Evolutionary conservation across 2,888 invertebrate species (phyloP).

Genomic region (Eledone cirrhosa): DNA sequence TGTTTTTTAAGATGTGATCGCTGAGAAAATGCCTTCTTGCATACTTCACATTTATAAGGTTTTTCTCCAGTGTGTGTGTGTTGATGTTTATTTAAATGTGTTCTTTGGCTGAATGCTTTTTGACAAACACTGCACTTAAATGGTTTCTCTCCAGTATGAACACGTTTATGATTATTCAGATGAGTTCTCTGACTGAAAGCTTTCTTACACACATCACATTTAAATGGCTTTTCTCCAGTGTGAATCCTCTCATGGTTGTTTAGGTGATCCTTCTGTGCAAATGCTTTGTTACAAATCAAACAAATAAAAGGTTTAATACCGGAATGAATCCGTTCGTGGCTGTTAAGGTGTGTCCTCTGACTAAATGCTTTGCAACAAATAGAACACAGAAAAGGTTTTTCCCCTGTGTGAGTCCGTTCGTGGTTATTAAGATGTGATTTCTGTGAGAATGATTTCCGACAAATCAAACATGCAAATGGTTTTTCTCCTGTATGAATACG

Average conservation of each 20-base stretch:
- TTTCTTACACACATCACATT: slow-evolving; percentile 19
- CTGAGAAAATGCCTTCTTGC: slow-evolving; percentile 20
- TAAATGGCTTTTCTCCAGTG: slow-evolving; percentile 9
- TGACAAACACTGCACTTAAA: slow-evolving; percentile 19
- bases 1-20: slow-evolving; percentile 22
- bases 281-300: slow-evolving; percentile 14
- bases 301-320: slow-evolving; percentile 23
- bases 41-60: slow-evolving; percentile 14
- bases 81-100: slow-evolving; percentile 21
- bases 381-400: slow-evolving; percentile 10
- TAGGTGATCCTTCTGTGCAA: slow-evolving; percentile 23
- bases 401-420: slow-evolving; percentile 14
- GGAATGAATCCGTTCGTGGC: slow-evolving; percentile 16
- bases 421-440: slow-evolving; percentile 19
- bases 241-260: slow-evolving; percentile 20
- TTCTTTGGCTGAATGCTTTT: slow-evolving; percentile 21
- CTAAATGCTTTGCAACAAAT: slow-evolving; percentile 7
- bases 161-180: slow-evolving; percentile 15
- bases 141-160: slow-evolving; percentile 23
- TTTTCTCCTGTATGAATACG: slow-evolving; percentile 22
- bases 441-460: slow-evolving; percentile 19
- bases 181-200: slow-evolving; percentile 20
- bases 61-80: slow-evolving; percentile 10
- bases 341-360: not conserved
- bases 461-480: slow-evolving; percentile 11